phyloP scores from a whole-genome alignment of 2,888 invertebrate species.

The Drosophila tanythrix region DNA sequence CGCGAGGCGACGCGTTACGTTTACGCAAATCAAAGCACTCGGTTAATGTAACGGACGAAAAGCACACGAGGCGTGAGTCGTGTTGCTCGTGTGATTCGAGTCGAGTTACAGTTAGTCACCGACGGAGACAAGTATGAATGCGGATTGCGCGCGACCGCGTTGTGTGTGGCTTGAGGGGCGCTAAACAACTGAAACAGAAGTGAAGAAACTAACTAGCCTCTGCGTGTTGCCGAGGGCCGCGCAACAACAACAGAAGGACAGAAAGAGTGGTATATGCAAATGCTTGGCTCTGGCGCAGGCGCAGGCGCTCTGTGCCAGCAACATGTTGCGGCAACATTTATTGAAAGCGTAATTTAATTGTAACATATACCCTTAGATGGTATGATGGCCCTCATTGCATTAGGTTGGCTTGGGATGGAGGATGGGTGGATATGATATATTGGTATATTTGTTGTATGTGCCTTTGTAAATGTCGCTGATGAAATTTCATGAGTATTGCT shows the following conservation, averaged over 20 bases:
- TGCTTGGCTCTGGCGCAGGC: constrained; percentile 38
- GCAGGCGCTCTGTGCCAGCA: constrained; percentile 45
- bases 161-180: constrained; percentile 77
- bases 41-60: constrained; percentile 15
- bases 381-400: neutral
- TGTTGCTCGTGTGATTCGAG: constrained; percentile 7
- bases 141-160: constrained; percentile 48
- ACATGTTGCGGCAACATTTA: constrained; percentile 76
- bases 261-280: constrained; percentile 61
- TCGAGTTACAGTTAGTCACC: constrained; percentile 46
- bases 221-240: neutral
- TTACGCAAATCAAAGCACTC: constrained; percentile 17
- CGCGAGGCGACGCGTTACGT: constrained; percentile 6
- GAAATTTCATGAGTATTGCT: constrained; percentile 40
- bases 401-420: neutral
- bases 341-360: constrained; percentile 73
- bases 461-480: constrained; percentile 1
- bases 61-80: constrained; percentile 23
- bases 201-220: constrained; percentile 49
- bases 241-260: neutral
- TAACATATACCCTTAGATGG: constrained; percentile 26
- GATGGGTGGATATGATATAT: neutral
- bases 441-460: neutral
- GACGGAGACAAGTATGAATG: constrained; percentile 4
- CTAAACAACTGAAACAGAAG: constrained; percentile 60